Base-by-base conservation (phyloP, 2,113 vertebrate genomes). In the Anoplopoma fimbria region DNA sequence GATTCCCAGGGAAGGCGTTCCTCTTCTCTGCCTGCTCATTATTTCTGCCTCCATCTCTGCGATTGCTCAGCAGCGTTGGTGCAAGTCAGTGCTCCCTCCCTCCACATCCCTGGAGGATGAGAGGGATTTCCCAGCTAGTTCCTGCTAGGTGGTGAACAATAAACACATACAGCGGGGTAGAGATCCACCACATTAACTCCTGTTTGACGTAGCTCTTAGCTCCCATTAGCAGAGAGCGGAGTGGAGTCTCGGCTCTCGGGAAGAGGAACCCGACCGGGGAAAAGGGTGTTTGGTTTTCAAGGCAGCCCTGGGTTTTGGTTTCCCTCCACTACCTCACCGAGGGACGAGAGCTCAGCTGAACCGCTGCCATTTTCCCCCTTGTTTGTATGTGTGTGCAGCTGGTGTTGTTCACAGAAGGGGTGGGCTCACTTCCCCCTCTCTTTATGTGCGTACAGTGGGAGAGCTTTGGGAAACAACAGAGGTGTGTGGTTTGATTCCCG, bases 311-410 rank as follows among this genome's bases (percentile, higher is more conserved):
- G 21, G 68, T 87, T 40, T 91, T 69, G 34, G 12, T 81, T 87
- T 85, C 51, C 47, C 69, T 83, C 68, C 68, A 40, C 68, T 70
- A 33, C 68, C 64, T 87, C 90, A 86, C 77, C 36, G 5, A 38
- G 51, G 69, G 61, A 82, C 25, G 33, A 80, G 34, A 0, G 68
- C 9, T 45, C 23, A 47, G 58, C 83, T 88, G 79, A 89, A 77
- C 69, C 1, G 51, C 75, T 87, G 87, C 87, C 75, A 87, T 91
- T 77, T 89, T 45, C 53, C 72, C 51, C 53, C 81, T 73, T 79
- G 79, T 91, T 58, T 88, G 82, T 87, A 13, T 89, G 84, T 84
- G 73, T 79, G 80, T 80, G 69, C 89, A 90, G 89, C 89, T 92
- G 85, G 79, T 91, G 87, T 49, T 86, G 89, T 88, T 68, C 74